Percentiles rank a stretch among this genome's conserved stretches.
phyloP scores from a whole-genome alignment of 2,113 vertebrate genomes.

The Acinonyx jubatus region DNA sequence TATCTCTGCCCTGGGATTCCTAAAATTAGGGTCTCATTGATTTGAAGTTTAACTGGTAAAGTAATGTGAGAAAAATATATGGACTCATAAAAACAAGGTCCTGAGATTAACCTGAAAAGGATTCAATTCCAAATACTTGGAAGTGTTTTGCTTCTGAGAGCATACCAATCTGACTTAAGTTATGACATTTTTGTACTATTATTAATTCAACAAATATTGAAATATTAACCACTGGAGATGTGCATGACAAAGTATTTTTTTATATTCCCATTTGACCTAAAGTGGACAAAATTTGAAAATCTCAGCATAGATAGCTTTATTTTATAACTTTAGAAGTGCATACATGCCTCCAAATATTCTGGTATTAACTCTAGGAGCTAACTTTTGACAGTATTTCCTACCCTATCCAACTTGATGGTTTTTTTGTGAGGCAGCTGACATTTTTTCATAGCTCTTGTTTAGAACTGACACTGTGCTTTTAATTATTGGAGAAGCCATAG shows the following conservation, averaged over 20 bases:
- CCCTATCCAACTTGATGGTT: constrained; percentile 48
- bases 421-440: constrained; percentile 65
- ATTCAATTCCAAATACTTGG: background rate
- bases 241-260: background rate
- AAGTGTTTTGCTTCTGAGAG: constrained; percentile 10
- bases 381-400: constrained; percentile 41
- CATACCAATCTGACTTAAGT: background rate
- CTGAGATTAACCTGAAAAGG: background rate
- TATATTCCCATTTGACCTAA: background rate
- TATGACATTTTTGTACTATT: constrained; percentile 15
- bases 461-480: constrained; percentile 62
- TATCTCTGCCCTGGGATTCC: background rate
- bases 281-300: constrained; percentile 55
- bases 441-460: constrained; percentile 63
- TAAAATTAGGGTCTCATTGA: constrained; percentile 22
- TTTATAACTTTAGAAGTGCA: constrained; percentile 23
- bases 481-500: constrained; percentile 70
- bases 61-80: background rate
- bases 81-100: background rate
- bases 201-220: constrained; percentile 43
- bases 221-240: constrained; percentile 2
- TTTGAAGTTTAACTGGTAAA: background rate
- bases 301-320: background rate
- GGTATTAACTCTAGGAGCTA: constrained; percentile 4
- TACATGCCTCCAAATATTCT: constrained; percentile 12